A percentile compares a stretch with the other conserved stretches of the same genome.
phyloP scores from a whole-genome alignment of 2,797 vertebrate species.

The Perodicticus potto region DNA sequence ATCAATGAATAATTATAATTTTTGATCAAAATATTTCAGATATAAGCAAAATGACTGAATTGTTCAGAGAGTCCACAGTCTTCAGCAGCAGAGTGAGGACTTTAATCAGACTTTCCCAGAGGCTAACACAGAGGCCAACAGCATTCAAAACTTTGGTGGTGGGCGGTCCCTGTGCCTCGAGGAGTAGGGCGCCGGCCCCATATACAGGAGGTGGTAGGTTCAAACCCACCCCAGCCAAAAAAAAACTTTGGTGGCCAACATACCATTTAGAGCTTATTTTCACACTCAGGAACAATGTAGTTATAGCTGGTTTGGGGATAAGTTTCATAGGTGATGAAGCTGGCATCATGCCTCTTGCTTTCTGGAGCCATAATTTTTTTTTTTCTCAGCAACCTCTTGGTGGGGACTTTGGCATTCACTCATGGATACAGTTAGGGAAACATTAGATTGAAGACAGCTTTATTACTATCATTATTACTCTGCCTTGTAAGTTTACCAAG shows the following conservation, averaged over 20 bases:
- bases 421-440: not conserved
- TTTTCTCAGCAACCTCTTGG: not conserved
- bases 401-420: not conserved
- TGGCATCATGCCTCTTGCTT: not conserved
- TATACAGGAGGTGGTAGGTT: too few species aligned
- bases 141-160: not conserved
- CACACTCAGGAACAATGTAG: not conserved
- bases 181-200: too few species aligned
- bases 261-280: not conserved
- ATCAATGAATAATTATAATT: not conserved
- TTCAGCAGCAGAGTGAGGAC: not conserved
- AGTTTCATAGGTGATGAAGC: not conserved
- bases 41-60: not conserved
- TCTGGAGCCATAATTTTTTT: not conserved
- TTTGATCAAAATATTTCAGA: not conserved
- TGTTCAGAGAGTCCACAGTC: not conserved
- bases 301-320: not conserved
- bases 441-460: not conserved
- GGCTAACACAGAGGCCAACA: not conserved
- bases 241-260: not conserved
- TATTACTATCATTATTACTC: not conserved
- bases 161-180: too few species aligned
- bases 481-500: not conserved
- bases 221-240: too few species aligned
- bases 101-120: not conserved